Percentiles rank a stretch among this genome's conserved stretches.
Conservation (phyloP, 2,113 vertebrate genomes). For the Trematomus loennbergii region DNA sequence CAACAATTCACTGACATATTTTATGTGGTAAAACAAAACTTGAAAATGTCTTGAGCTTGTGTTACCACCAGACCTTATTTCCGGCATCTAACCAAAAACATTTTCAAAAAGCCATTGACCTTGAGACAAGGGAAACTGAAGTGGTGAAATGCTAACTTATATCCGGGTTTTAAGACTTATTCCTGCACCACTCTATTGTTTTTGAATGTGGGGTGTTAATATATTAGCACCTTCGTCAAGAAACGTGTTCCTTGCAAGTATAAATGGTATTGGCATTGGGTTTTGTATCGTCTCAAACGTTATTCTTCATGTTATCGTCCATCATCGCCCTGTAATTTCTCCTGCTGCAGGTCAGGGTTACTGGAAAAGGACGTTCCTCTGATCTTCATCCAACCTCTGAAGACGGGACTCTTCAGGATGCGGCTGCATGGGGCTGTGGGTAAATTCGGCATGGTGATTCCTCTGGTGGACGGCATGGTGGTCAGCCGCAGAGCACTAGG, state of each 20-base stretch:
- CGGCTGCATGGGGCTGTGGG: slow-evolving; percentile 92
- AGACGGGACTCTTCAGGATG: slow-evolving; percentile 95
- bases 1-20: no score
- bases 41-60: no score
- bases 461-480: slow-evolving; percentile 95
- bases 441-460: slow-evolving; percentile 96
- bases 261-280: no score
- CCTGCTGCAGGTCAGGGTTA: slow-evolving; percentile 85
- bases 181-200: no score
- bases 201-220: background rate
- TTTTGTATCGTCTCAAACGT: background rate
- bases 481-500: slow-evolving; percentile 95
- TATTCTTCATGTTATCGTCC: background rate
- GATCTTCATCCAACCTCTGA: slow-evolving; percentile 96
- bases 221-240: background rate
- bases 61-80: no score
- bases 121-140: no score
- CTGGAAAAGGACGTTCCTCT: slow-evolving; percentile 95
- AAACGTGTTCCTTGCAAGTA: no score
- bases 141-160: no score
- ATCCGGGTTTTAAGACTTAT: no score
- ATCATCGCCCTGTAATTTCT: background rate
- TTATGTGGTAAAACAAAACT: no score
- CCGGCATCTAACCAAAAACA: no score
- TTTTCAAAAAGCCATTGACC: no score